A percentile compares a stretch with the other conserved stretches of the same genome.
phyloP scores from a whole-genome alignment of 2,113 vertebrate genomes.

The Herpetotheres cachinnans region DNA sequence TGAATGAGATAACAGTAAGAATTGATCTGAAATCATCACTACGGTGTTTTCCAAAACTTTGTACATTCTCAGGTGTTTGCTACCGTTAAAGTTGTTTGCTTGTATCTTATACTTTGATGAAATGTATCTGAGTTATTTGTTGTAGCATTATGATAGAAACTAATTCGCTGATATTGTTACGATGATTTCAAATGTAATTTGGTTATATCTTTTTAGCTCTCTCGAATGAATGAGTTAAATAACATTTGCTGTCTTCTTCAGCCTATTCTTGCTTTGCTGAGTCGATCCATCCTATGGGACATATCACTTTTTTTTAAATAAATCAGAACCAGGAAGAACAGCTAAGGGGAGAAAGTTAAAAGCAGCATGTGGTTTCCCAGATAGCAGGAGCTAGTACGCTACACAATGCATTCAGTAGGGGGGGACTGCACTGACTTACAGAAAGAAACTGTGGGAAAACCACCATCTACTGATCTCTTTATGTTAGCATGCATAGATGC shows the following conservation, averaged over 20 bases:
- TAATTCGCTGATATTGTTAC: not conserved
- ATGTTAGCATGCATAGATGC: no score
- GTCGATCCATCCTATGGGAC: not conserved
- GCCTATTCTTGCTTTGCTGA: not conserved
- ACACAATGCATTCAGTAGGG: not conserved
- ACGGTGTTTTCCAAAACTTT: not conserved
- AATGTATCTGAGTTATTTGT: not conserved
- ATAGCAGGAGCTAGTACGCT: not conserved
- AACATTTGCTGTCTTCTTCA: not conserved
- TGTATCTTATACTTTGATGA: not conserved
- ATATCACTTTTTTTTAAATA: not conserved
- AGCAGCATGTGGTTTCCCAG: not conserved
- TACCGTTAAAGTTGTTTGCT: not conserved
- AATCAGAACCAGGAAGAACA: not conserved
- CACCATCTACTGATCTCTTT: not conserved
- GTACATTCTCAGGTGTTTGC: not conserved
- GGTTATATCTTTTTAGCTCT: not conserved
- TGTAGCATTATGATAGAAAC: not conserved
- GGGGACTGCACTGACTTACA: not conserved
- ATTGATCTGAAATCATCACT: not conserved
- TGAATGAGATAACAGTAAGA: not conserved
- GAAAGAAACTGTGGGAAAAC: not conserved
- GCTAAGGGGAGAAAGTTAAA: not conserved
- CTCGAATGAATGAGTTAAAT: not conserved
- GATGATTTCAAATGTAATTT: not conserved